phyloP scores from a whole-genome alignment of 2,797 vertebrate species.

The Xenopus petersii region DNA sequence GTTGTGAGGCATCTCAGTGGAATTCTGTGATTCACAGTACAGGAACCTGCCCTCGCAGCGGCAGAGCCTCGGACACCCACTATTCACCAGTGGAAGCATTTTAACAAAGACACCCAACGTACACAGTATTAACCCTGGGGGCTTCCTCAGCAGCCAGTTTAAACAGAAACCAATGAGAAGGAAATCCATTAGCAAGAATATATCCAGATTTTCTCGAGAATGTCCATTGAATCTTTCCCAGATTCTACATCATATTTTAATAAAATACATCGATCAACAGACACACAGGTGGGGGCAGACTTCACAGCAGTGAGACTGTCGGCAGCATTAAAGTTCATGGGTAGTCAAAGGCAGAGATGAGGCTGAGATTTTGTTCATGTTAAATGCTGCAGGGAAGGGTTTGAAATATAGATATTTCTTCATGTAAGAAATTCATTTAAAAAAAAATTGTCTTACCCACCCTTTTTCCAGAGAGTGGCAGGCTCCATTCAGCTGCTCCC shows the following conservation, averaged over 20 bases:
- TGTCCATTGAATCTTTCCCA: slow-evolving; percentile 92
- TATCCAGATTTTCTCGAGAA: slow-evolving; percentile 91
- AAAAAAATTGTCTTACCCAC: slow-evolving; percentile 93
- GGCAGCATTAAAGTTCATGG: slow-evolving; percentile 73
- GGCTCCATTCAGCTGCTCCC: slow-evolving; percentile 95
- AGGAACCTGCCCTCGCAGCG: slow-evolving; percentile 98
- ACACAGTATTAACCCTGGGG: slow-evolving; percentile 95
- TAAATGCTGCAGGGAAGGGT: slow-evolving; percentile 73
- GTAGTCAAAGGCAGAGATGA: slow-evolving; percentile 68
- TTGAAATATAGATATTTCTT: slow-evolving; percentile 65
- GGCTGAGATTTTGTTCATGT: slow-evolving; percentile 79
- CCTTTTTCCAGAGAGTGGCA: slow-evolving; percentile 97
- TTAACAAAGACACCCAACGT: slow-evolving; percentile 90
- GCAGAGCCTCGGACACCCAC: slow-evolving; percentile 93
- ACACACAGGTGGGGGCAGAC: slow-evolving; percentile 63
- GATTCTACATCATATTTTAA: slow-evolving; percentile 83
- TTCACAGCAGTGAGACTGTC: slow-evolving; percentile 71
- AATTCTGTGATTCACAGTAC: slow-evolving; percentile 98
- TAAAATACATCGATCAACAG: slow-evolving; percentile 38
- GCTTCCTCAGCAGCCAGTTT: slow-evolving; percentile 98
- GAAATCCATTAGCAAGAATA: slow-evolving; percentile 99
- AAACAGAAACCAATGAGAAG: slow-evolving; percentile 98
- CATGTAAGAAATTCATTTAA: slow-evolving; percentile 87
- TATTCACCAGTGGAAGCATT: slow-evolving; percentile 88
- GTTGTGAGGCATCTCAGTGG: slow-evolving; percentile 96